Base-by-base conservation (phyloP, 2,888 invertebrate genomes). In the Phyto melanocephala region DNA sequence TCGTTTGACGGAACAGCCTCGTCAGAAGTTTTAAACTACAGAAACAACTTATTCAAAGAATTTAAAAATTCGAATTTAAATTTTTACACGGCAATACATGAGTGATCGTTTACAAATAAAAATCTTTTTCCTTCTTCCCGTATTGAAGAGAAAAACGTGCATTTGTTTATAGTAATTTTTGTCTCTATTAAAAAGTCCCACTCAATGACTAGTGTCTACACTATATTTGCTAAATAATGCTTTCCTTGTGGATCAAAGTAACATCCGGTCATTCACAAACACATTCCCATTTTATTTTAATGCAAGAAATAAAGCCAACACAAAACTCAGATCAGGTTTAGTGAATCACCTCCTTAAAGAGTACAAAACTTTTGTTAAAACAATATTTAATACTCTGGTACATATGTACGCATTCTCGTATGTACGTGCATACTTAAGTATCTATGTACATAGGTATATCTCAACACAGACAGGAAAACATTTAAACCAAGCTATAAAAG, bases 241-340 rank as follows among this genome's bases (percentile, higher is more conserved):
- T 71, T 79, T 79, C 70, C 78, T 79, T 60, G 71, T 75, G 79
- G 79, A 82, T 79, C 65, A 82, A 78, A 65, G 37, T 65, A 78
- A 81, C 78, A 81, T 81, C 79, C 82, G 82, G 79, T 82, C 37
- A 45, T 45, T 71, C 62, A 63, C 35, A 62, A 24, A 24, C 47
- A 24, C 5, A 58, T 20, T 4, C 13, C 42, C 11, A 60, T 17
- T n/a, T n/a, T n/a, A n/a, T n/a, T n/a, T n/a, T 20, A 5, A 17
- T 6, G 22, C 4, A 17, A 28, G 1, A 42, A 37, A 58, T 10
- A 20, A 67, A 42, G 17, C 1, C 13, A 11, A 58, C 22, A 28
- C 62, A 65, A 11, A 45, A 40, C 33, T 56, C 10, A 70, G 70
- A 78, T 75, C 70, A 78, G 65, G 78, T 78, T 81, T 81, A 81